These are phyloP conservation scores for Myzus persicae DNA, from an alignment of 1,140 invertebrate genomes.

Conservation along the genomic window DNA sequence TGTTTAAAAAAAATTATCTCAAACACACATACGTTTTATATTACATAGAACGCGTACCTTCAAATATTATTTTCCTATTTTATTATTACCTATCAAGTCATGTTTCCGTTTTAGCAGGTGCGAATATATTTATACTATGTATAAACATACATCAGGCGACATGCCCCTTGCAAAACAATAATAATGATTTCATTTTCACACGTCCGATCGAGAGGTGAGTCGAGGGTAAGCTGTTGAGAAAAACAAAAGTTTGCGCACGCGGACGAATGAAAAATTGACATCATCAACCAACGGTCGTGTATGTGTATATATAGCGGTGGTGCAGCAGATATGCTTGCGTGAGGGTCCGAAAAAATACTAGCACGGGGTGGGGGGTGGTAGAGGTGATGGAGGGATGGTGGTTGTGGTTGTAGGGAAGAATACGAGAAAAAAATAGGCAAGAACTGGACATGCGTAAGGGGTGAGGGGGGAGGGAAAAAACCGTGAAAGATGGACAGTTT, in stretches of 20 bases:
- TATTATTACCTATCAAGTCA: background rate
- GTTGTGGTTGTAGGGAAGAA: background rate
- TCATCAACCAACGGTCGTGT: conserved; percentile 34
- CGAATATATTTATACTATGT: background rate
- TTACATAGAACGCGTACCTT: background rate
- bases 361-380: background rate
- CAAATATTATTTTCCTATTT: background rate
- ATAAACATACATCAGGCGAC: background rate
- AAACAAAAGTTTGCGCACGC: conserved; percentile 52
- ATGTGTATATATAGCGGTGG: background rate
- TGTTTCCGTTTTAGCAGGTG: background rate
- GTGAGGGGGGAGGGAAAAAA: background rate
- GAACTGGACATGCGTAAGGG: background rate
- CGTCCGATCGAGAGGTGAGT: background rate
- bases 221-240: background rate
- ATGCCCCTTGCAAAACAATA: conserved; percentile 16
- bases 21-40: background rate
- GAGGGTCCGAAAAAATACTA: conserved; percentile 23
- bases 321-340: background rate
- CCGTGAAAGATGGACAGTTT: conserved; percentile 52
- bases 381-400: background rate
- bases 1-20: background rate
- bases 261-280: conserved; percentile 55
- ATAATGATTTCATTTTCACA: conserved; percentile 45
- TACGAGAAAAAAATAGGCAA: conserved; percentile 12